A percentile compares a stretch with the other conserved stretches of the same genome.
Conservation (phyloP, 2,797 vertebrate species). For the Anabas testudineus region DNA sequence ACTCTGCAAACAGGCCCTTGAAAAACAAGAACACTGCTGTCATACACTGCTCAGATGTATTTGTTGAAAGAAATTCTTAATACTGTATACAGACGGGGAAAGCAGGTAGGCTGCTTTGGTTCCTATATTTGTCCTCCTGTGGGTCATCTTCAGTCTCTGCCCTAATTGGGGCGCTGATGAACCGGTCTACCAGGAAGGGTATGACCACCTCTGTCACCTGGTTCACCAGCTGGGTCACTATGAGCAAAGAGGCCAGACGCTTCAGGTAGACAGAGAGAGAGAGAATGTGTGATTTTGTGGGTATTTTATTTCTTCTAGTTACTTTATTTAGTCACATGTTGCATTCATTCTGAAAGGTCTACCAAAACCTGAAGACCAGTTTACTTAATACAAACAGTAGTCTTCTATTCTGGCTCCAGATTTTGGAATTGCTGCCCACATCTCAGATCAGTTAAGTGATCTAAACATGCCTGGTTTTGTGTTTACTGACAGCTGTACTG, state of each 20-base stretch:
- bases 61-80: neutral
- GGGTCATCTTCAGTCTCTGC: conserved; percentile 80
- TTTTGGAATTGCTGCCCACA: neutral
- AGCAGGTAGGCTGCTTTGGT: conserved; percentile 75
- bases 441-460: neutral
- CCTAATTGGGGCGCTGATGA: conserved; percentile 74
- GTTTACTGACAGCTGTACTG: neutral
- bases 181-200: conserved; percentile 83
- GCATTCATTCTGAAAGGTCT: neutral
- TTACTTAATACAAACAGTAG: too few relatives aligned
- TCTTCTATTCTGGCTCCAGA: too few relatives aligned
- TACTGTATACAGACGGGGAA: conserved; percentile 78
- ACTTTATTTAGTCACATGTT: neutral
- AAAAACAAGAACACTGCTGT: neutral
- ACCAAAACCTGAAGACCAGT: neutral
- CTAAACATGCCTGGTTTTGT: neutral
- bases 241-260: conserved; percentile 86
- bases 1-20: conserved; percentile 88
- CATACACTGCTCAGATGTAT: neutral
- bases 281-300: neutral
- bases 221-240: conserved; percentile 85
- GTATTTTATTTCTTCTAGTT: neutral
- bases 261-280: conserved; percentile 43
- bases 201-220: conserved; percentile 86
- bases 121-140: conserved; percentile 83